Evolutionary conservation across 2,113 vertebrate genomes (phyloP).

Genomic region (Mionectes macconnelli): DNA sequence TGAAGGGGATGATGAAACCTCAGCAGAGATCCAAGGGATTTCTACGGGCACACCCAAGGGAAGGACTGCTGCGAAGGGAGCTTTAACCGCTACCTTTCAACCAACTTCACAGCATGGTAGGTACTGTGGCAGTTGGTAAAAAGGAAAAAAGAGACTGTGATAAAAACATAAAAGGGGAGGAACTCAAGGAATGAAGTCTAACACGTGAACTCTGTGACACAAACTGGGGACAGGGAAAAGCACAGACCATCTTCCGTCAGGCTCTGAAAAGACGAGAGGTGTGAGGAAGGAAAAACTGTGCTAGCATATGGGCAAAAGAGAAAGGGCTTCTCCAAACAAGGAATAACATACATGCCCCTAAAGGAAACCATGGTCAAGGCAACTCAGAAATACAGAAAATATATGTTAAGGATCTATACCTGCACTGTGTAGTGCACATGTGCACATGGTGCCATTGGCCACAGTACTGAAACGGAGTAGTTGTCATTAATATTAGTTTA

Average conservation of each 20-base stretch:
- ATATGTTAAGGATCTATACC: background rate
- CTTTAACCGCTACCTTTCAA: background rate
- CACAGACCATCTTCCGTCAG: background rate
- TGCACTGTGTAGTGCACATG: background rate
- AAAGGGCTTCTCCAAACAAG: background rate
- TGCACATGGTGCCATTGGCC: background rate
- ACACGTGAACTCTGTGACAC: background rate
- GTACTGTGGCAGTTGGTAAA: background rate
- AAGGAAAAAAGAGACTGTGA: background rate
- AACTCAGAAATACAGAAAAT: background rate
- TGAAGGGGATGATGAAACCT: background rate
- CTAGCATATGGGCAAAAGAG: background rate
- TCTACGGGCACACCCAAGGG: background rate
- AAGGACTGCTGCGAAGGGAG: background rate
- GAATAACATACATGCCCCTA: background rate
- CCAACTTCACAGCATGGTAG: background rate
- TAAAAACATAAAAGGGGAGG: background rate
- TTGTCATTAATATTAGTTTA: background rate
- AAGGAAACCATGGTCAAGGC: background rate
- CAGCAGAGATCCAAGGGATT: background rate
- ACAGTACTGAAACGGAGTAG: background rate
- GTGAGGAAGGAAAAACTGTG: background rate
- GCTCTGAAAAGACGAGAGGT: background rate
- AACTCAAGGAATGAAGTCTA: background rate
- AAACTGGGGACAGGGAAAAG: background rate